phyloP scores from a whole-genome alignment of 2,888 invertebrate genomes.

The Ochropacha duplaris region DNA sequence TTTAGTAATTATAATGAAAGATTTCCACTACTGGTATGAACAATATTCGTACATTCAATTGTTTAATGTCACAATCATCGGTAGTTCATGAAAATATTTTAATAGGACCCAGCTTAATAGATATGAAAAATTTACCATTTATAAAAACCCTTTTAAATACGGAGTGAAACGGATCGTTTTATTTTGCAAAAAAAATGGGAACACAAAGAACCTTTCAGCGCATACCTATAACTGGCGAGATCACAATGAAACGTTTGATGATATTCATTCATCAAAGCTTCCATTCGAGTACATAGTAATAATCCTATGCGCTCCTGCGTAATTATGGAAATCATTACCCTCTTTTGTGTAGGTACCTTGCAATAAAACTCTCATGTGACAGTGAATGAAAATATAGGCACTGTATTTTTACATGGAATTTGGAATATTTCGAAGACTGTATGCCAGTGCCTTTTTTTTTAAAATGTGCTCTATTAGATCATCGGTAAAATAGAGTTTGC shows the following conservation, averaged over 20 bases:
- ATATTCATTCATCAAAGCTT: slow-evolving; percentile 1
- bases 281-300: background rate
- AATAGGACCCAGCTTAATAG: background rate
- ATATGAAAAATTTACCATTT: background rate
- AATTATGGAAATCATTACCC: slow-evolving; percentile 11
- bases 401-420: background rate
- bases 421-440: no score
- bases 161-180: background rate
- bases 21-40: no score
- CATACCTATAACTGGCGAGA: background rate
- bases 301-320: background rate
- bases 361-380: slow-evolving; percentile 3
- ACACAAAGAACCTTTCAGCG: slow-evolving; percentile 1
- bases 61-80: no score
- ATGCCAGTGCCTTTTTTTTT: no score
- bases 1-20: background rate
- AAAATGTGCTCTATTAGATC: no score
- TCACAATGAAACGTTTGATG: slow-evolving; percentile 1
- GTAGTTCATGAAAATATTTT: background rate
- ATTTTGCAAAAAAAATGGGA: slow-evolving; percentile 6
- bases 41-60: no score
- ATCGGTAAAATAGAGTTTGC: no score
- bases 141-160: background rate
- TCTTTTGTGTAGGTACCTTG: slow-evolving; percentile 1
- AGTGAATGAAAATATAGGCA: slow-evolving; percentile 5